Base-by-base conservation (phyloP, 2,888 invertebrate genomes). In the Luffia ferchaultella region DNA sequence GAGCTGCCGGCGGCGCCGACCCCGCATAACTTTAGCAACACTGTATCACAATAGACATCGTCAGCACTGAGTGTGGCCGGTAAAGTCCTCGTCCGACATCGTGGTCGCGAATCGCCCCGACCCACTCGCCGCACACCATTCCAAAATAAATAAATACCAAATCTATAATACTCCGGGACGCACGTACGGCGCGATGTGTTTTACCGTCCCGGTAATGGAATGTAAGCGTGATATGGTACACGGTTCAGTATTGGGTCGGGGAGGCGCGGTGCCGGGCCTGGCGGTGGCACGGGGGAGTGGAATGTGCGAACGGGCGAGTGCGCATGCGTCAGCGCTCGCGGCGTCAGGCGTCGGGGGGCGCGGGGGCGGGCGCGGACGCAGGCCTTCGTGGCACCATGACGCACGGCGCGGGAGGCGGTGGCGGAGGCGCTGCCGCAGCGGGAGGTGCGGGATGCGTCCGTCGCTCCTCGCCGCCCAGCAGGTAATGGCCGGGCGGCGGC, bases 121-220 rank as follows among this genome's bases (percentile, higher is more conserved):
- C 19, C 40, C 30, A 16, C 20, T 12, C 43, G 58, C 61, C 48
- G 48, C 53, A 30, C 44, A n/a, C 48, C 66, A 62, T 63, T 68
- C 73, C 76, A 76, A 68, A 74, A 76, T 77, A 77, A 79, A 80
- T 80, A 80, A 79, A 80, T 80, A 80, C 59, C 75, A 69, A 77
- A 79, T 78, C 74, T 78, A 76, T 78, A 76, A 76, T 71, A 75
- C 67, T 76, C 68, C 71, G 76, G 76, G 75, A 68, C 70, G 68
- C 67, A 67, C 68, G 68, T 57, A 68, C 68, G 59, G 66, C 62
- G 62, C 67, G 70, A 68, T 73, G 67, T 67, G 70, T 65, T 65
- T 64, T 68, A 64, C 68, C 75, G 77, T 71, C 79, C 77, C 79
- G 76, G 66, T 68, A 73, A 76, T 82, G 82, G 82, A 82, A 82